Percentiles rank a stretch among this genome's conserved stretches.
These are phyloP conservation scores for Alosa alosa DNA, from an alignment of 2,113 vertebrate genomes.

Conservation along the genomic window DNA sequence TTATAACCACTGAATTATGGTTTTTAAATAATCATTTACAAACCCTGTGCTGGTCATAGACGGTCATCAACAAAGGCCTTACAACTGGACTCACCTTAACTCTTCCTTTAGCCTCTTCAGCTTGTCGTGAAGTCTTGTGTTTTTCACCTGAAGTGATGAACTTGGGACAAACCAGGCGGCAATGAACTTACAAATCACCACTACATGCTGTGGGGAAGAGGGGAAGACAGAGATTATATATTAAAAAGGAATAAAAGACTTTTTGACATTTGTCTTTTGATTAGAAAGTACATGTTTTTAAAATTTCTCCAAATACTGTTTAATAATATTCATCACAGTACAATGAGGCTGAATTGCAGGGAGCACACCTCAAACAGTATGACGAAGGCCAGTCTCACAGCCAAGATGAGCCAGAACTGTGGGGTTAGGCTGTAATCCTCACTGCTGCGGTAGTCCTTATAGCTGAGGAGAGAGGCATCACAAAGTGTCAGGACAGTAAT, in stretches of 20 bases:
- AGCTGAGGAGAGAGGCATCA: slow-evolving; percentile 67
- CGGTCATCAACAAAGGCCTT: neutral
- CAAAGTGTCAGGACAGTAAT: neutral
- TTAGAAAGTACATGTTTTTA: neutral
- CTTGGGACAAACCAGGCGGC: slow-evolving; percentile 78
- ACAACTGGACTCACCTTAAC: slow-evolving; percentile 62
- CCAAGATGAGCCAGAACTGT: slow-evolving; percentile 88
- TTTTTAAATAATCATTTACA: neutral
- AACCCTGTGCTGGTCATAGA: neutral
- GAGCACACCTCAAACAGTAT: slow-evolving; percentile 84
- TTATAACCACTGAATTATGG: neutral
- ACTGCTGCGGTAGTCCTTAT: slow-evolving; percentile 81
- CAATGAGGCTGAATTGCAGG: neutral
- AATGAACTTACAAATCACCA: slow-evolving; percentile 71
- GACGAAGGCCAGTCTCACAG: slow-evolving; percentile 84
- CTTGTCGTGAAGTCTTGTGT: slow-evolving; percentile 70
- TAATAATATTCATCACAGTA: neutral
- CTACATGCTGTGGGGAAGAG: slow-evolving; percentile 65
- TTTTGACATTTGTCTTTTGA: neutral
- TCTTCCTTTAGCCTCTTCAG: slow-evolving; percentile 58
- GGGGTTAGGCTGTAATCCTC: slow-evolving; percentile 72
- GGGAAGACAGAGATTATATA: neutral
- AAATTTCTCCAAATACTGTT: neutral
- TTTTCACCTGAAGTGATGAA: slow-evolving; percentile 67
- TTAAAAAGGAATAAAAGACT: neutral